Base-by-base conservation (phyloP, 1,140 invertebrate species). In the Plutomurus gul region DNA sequence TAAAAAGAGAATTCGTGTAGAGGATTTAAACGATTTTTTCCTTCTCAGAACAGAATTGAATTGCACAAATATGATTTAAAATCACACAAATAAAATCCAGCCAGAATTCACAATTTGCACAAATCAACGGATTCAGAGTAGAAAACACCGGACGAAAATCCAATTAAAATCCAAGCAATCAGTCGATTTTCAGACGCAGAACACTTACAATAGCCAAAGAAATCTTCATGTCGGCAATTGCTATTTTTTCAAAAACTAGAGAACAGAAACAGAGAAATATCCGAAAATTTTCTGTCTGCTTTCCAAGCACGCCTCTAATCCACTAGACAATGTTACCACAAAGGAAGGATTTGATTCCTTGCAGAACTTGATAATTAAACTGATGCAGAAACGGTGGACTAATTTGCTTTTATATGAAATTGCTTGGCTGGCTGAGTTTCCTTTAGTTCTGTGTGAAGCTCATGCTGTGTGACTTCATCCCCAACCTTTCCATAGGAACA, bases 331-430 rank as follows among this genome's bases (percentile, higher is more conserved):
- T n/a, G n/a, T n/a, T n/a, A n/a, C n/a, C n/a, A n/a, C n/a, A n/a
- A n/a, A n/a, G n/a, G n/a, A n/a, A n/a, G n/a, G 56, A 33, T n/a
- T 30, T n/a, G 56, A 65, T 65, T 65, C 27, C 56, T 25, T 5
- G 56, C n/a, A 65, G 56, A 43, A 65, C 56, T 65, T 30, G 36
- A 65, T 65, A 65, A 65, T 65, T 65, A 65, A 65, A 65, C 56
- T 65, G 56, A 65, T 65, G 30, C 56, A 65, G 56, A 65, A 65
- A 65, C 56, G 56, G 56, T 65, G 70, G 40, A 43, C 39, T 72
- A 72, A 72, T 72, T 72, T 72, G 70, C 70, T 72, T 72, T 72
- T 72, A 72, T 72, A 72, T 72, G 70, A 43, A 72, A 43, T 40
- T 72, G 36, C 39, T 72, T 72, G 70, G 36, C 36, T 72, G 70